phyloP scores from a whole-genome alignment of 2,888 invertebrate species.

The Pristionchus maxplancki region DNA sequence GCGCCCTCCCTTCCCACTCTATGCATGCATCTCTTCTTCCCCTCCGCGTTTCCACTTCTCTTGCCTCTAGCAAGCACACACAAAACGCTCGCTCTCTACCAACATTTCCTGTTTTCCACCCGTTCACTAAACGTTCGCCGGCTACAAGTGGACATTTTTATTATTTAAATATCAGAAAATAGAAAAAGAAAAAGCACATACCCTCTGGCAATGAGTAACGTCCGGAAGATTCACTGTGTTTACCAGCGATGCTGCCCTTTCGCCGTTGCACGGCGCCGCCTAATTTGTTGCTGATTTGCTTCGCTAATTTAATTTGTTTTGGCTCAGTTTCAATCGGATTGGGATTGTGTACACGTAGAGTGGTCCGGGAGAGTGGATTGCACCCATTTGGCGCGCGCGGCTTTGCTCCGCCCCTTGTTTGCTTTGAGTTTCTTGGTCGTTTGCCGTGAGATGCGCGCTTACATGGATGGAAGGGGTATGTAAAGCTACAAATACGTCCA shows the following conservation, averaged over 20 bases:
- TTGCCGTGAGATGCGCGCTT: not conserved
- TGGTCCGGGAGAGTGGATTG: conserved; percentile 13
- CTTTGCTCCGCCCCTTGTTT: not conserved
- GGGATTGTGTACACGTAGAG: conserved; percentile 12
- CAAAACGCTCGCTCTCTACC: conserved; percentile 10
- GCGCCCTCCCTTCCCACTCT: not conserved
- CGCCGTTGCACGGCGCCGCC: not conserved
- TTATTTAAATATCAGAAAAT: not conserved
- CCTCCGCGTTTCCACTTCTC: conserved; percentile 6
- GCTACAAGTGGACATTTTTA: not conserved
- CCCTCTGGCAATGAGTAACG: not conserved
- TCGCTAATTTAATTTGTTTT: conserved; percentile 19
- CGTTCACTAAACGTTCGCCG: not conserved
- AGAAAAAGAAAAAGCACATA: not conserved
- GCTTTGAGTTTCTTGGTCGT: not conserved
- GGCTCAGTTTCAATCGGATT: conserved; percentile 34
- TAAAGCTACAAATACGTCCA: not conserved
- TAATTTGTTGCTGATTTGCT: conserved; percentile 12
- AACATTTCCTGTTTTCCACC: conserved; percentile 23
- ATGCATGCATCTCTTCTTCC: conserved; percentile 6
- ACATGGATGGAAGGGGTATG: not conserved
- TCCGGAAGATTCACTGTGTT: not conserved
- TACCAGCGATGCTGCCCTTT: not conserved
- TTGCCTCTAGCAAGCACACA: not conserved
- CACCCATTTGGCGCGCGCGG: not conserved